Percentiles rank a stretch among this genome's conserved stretches.
Conservation (phyloP, 2,113 vertebrate species). For the Corvus cornix region DNA sequence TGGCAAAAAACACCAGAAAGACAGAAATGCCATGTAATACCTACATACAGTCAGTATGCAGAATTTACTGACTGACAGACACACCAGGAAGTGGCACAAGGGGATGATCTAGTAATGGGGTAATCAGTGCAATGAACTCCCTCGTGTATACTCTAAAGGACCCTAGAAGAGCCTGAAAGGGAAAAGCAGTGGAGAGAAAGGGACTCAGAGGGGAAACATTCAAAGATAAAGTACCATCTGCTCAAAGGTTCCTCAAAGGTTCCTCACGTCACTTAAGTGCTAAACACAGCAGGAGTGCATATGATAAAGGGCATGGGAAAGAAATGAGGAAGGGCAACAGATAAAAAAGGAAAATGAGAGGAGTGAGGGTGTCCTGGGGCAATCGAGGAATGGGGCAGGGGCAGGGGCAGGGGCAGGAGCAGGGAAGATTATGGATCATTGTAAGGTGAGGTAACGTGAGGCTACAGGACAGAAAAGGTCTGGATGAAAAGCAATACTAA, state of each 20-base stretch:
- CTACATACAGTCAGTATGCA: not conserved
- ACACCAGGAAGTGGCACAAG: not conserved
- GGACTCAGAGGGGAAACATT: conserved; percentile 63
- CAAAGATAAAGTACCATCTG: conserved; percentile 64
- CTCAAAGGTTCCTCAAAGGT: conserved; percentile 66
- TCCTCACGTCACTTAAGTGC: conserved; percentile 42
- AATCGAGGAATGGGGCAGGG: not conserved
- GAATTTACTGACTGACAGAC: not conserved
- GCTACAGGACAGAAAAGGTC: not conserved
- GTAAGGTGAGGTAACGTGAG: rapidly evolving
- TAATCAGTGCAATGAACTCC: not conserved
- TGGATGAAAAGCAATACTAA: not conserved
- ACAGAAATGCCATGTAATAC: not conserved
- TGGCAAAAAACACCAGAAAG: not conserved
- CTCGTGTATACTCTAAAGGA: not conserved
- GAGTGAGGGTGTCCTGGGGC: not conserved
- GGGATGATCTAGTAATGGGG: not conserved
- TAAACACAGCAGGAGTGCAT: conserved; percentile 10
- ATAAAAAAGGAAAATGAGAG: not conserved
- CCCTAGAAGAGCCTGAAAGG: conserved; percentile 21
- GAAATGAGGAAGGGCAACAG: not conserved
- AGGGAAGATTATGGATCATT: not conserved
- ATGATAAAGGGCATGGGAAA: conserved; percentile 37
- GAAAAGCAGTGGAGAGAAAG: conserved; percentile 36
- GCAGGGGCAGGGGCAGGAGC: not conserved